Evolutionary conservation across 2,888 invertebrate species (phyloP).

Genomic region (Luperina nickerlii): DNA sequence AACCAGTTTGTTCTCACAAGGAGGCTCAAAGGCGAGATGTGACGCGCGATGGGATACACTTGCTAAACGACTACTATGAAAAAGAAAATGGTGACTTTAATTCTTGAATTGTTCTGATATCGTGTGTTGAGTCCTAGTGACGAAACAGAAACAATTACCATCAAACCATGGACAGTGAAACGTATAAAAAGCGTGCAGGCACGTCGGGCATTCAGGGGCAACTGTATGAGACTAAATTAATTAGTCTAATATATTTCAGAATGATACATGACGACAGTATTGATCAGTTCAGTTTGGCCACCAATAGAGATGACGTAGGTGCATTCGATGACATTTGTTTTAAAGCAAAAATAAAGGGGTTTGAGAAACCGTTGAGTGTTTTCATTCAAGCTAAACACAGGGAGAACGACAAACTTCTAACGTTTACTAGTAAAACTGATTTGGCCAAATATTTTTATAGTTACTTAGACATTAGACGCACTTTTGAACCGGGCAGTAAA

Average conservation of each 20-base stretch:
- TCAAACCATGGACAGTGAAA: not conserved
- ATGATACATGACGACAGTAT: constrained; percentile 34
- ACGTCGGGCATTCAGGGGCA: constrained; percentile 63
- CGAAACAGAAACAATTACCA: not conserved
- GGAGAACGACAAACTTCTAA: constrained; percentile 44
- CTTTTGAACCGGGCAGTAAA: constrained; percentile 26
- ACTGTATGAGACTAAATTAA: constrained; percentile 61
- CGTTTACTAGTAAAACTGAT: constrained; percentile 34
- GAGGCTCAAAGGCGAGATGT: no score
- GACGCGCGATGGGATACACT: not conserved
- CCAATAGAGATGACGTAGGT: constrained; percentile 59
- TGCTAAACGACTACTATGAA: not conserved
- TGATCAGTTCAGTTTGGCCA: constrained; percentile 58
- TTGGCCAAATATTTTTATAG: constrained; percentile 48
- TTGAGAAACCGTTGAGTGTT: constrained; percentile 32
- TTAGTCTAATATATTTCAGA: constrained; percentile 57
- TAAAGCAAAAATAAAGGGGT: constrained; percentile 39
- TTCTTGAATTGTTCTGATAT: not conserved
- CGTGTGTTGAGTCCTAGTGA: not conserved
- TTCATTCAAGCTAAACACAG: constrained; percentile 63
- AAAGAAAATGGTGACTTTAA: not conserved
- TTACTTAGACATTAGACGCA: constrained; percentile 43
- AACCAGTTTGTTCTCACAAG: not conserved
- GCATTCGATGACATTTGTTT: constrained; percentile 62
- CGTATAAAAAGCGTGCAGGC: constrained; percentile 40